phyloP scores from a whole-genome alignment of 2,888 invertebrate species.

The Athrips mouffetella region DNA sequence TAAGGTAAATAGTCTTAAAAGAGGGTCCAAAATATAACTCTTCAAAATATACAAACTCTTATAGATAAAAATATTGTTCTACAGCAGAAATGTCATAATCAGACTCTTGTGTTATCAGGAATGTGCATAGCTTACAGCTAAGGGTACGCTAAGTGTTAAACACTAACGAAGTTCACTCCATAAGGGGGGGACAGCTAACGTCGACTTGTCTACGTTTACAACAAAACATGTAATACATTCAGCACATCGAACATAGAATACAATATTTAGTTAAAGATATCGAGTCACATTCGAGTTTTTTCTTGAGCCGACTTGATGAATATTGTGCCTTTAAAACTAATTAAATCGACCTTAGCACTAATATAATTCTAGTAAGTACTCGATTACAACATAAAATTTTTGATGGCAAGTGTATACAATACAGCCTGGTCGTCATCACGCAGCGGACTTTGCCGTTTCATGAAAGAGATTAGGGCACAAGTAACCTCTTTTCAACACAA shows the following conservation, averaged over 20 bases:
- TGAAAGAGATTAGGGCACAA: conserved; percentile 54
- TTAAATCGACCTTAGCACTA: conserved; percentile 43
- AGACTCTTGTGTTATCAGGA: conserved; percentile 71
- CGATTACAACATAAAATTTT: conserved; percentile 33
- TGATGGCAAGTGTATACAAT: conserved; percentile 50
- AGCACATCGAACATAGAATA: conserved; percentile 57
- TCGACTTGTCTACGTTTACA: conserved; percentile 43
- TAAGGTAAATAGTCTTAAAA: conserved; percentile 59
- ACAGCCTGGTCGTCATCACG: conserved; percentile 34
- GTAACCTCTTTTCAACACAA: conserved; percentile 42
- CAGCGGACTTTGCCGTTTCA: conserved; percentile 3
- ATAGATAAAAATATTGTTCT: conserved; percentile 63
- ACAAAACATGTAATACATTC: conserved; percentile 50
- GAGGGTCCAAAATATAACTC: conserved; percentile 73
- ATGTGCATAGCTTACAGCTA: conserved; percentile 73
- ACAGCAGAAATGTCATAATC: conserved; percentile 72
- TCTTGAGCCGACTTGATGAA: conserved; percentile 77
- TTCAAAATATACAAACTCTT: conserved; percentile 70
- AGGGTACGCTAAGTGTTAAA: conserved; percentile 51
- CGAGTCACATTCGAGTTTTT: conserved; percentile 70
- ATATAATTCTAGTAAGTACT: conserved; percentile 26
- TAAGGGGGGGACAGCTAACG: conserved; percentile 40
- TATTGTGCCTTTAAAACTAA: conserved; percentile 64
- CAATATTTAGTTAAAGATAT: conserved; percentile 49
- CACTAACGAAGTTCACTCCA: conserved; percentile 45